Evolutionary conservation across 1,140 invertebrate genomes (phyloP).

Genomic region (Drosophila santomea): DNA sequence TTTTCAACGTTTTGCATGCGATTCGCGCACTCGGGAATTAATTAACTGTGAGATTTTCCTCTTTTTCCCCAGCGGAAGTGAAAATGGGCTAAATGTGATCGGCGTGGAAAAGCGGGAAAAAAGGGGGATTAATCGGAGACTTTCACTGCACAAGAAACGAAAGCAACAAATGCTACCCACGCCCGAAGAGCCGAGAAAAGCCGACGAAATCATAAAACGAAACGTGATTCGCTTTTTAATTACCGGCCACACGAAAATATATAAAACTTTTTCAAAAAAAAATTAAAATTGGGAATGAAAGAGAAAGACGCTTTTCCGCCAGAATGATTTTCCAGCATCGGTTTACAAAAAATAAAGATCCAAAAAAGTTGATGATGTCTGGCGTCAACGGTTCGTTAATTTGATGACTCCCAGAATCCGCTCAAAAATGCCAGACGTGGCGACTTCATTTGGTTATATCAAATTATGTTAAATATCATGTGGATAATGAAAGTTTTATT

Average conservation of each 20-base stretch:
- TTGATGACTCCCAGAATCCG: constrained; percentile 11
- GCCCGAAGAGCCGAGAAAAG: constrained; percentile 28
- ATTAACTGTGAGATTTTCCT: constrained; percentile 69
- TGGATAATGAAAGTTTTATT: not conserved
- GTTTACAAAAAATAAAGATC: too few species aligned
- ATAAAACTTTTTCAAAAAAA: not conserved
- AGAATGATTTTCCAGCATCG: constrained; percentile 39
- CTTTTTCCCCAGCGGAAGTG: constrained; percentile 48
- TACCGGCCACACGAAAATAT: constrained; percentile 40
- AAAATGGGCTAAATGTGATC: constrained; percentile 32
- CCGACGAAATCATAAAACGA: constrained; percentile 65
- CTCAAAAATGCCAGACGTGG: not conserved
- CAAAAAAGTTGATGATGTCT: constrained; percentile 20
- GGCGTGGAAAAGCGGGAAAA: not conserved
- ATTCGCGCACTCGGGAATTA: constrained; percentile 55
- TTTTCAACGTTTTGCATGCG: constrained; percentile 23
- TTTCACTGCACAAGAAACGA: constrained; percentile 68
- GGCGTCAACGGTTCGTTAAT: constrained; percentile 44
- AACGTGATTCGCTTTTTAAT: constrained; percentile 80
- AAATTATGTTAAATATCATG: not conserved
- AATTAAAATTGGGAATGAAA: constrained; percentile 6
- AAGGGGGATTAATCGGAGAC: constrained; percentile 31
- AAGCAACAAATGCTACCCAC: constrained; percentile 60
- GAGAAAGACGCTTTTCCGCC: constrained; percentile 23
- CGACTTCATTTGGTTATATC: constrained; percentile 3